Percentiles rank a stretch among this genome's conserved stretches.
Evolutionary conservation across 2,113 vertebrate species (phyloP).

Genomic region (Oenanthe oenanthe): DNA sequence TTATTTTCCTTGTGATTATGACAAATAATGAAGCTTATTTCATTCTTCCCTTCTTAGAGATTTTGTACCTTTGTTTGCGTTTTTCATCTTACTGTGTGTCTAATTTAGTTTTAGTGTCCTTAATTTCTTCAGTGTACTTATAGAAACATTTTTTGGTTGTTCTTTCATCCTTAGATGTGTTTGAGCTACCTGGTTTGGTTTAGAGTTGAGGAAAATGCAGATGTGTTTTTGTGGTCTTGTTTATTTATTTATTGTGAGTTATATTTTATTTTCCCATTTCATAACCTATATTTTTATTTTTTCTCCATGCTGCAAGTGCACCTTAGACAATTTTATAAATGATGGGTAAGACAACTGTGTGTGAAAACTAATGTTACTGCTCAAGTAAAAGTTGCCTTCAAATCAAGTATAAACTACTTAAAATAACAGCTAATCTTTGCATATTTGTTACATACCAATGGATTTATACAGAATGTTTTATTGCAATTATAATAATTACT

Average conservation of each 20-base stretch:
- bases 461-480: background rate
- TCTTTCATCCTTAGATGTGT: background rate
- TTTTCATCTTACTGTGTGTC: background rate
- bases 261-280: conserved; percentile 66
- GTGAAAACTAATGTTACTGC: conserved; percentile 49
- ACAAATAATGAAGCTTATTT: background rate
- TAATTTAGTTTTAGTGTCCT: conserved; percentile 4
- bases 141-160: background rate
- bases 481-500: conserved; percentile 11
- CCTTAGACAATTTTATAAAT: conserved; percentile 76
- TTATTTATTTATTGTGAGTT: conserved; percentile 25
- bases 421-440: background rate
- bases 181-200: background rate
- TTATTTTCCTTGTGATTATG: background rate
- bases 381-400: conserved; percentile 27
- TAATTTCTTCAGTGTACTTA: background rate
- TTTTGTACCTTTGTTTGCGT: background rate
- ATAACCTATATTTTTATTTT: conserved; percentile 77
- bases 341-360: conserved; percentile 74
- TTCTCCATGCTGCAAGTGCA: conserved; percentile 88
- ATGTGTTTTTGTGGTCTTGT: background rate
- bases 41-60: background rate
- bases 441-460: background rate
- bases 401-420: background rate
- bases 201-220: background rate